Evolutionary conservation across 2,113 vertebrate genomes (phyloP).

Genomic region (Panthera tigris): DNA sequence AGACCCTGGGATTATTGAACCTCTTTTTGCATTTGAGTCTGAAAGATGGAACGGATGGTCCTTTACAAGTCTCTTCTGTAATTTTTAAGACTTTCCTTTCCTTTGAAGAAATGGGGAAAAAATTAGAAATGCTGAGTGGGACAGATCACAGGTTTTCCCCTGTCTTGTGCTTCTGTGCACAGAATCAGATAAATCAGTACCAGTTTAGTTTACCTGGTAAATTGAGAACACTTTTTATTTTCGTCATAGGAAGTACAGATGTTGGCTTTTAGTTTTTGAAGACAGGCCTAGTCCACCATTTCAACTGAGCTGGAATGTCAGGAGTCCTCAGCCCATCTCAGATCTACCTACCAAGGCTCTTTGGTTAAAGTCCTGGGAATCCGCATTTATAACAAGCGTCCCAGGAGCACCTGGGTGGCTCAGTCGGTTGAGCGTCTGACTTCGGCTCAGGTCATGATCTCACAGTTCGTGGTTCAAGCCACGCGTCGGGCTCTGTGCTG

Average conservation of each 20-base stretch:
- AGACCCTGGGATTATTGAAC: not conserved
- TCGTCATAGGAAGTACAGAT: not conserved
- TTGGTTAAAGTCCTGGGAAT: not conserved
- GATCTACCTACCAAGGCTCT: not conserved
- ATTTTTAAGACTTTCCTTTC: not conserved
- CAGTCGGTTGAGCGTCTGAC: too few species aligned
- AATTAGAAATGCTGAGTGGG: not conserved
- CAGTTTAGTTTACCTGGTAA: not conserved
- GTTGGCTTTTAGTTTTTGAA: not conserved
- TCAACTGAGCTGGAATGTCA: not conserved
- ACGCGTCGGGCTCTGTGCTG: too few species aligned
- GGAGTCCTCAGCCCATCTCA: not conserved
- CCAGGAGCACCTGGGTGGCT: too few species aligned
- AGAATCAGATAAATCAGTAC: not conserved
- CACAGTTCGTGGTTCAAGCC: too few species aligned
- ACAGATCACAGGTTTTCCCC: not conserved
- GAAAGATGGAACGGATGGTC: not conserved
- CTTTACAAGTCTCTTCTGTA: not conserved
- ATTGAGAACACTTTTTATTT: not conserved
- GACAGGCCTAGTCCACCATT: not conserved
- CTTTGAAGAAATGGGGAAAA: not conserved
- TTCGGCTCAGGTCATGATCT: too few species aligned
- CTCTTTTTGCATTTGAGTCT: not conserved
- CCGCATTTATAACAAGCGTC: not conserved
- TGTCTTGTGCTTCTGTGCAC: not conserved